phyloP scores from a whole-genome alignment of 2,113 vertebrate species.

The Otis tarda region DNA sequence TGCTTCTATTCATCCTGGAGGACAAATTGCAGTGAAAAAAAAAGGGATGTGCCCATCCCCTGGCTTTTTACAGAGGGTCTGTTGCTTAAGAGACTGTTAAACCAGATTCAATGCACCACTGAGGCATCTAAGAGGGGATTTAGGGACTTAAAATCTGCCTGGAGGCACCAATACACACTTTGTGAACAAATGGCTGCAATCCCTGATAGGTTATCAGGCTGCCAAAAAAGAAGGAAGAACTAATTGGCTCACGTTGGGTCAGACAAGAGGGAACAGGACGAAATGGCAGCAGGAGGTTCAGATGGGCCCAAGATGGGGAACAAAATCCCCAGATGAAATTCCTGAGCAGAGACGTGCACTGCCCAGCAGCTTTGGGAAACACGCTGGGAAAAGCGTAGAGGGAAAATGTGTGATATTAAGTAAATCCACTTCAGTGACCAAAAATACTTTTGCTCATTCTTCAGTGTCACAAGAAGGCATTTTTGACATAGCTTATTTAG shows the following conservation, averaged over 20 bases:
- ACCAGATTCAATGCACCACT: neutral
- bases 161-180: neutral
- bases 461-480: conserved; percentile 20
- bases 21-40: neutral
- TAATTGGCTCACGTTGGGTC: neutral
- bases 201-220: neutral
- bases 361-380: neutral
- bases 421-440: neutral
- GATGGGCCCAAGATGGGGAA: neutral
- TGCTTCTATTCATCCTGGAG: neutral
- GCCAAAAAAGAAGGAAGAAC: neutral
- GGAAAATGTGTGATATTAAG: neutral
- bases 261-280: neutral
- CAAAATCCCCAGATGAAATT: neutral
- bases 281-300: neutral
- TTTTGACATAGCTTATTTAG: conserved; percentile 46
- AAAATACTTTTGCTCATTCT: conserved; percentile 43
- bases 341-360: neutral
- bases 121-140: conserved; percentile 25
- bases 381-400: neutral
- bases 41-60: neutral
- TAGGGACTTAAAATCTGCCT: conserved; percentile 17
- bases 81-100: neutral
- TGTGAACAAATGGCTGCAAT: neutral
- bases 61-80: neutral